Conservation (phyloP, 2,797 vertebrate genomes). For the Astyanax mexicanus region DNA sequence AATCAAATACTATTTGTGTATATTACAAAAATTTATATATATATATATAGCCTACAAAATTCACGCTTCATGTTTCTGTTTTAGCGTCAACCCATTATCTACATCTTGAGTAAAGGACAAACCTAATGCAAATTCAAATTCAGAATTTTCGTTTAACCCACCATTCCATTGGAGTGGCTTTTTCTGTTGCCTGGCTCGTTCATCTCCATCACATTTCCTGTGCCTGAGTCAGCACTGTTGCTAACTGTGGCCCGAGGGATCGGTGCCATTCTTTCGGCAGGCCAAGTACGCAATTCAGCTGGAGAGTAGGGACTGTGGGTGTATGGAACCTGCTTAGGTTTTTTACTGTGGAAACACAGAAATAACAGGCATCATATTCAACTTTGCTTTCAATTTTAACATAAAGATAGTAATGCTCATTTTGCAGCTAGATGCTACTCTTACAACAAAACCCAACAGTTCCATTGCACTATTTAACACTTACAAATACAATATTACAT, state of each 20-base stretch:
- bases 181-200: slow-evolving; percentile 64
- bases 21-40: too few relatives aligned
- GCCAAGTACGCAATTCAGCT: slow-evolving; percentile 63
- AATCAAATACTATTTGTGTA: too few relatives aligned
- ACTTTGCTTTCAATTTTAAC: not conserved
- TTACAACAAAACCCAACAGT: too few relatives aligned
- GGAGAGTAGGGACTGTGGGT: slow-evolving; percentile 67
- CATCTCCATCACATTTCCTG: slow-evolving; percentile 68
- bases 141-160: slow-evolving; percentile 70
- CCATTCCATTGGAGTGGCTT: slow-evolving; percentile 71
- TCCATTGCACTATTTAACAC: too few relatives aligned
- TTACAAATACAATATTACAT: too few relatives aligned
- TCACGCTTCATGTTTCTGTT: too few relatives aligned
- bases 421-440: too few relatives aligned
- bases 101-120: not conserved
- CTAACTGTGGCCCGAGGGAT: slow-evolving; percentile 74
- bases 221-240: slow-evolving; percentile 32
- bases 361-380: slow-evolving; percentile 2
- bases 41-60: too few relatives aligned
- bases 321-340: not conserved
- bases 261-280: slow-evolving; percentile 52
- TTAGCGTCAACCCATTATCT: too few relatives aligned
- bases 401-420: too few relatives aligned
- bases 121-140: too few relatives aligned
- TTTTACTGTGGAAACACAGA: slow-evolving; percentile 31